phyloP scores from a whole-genome alignment of 1,140 invertebrate species.

The Tetranychus urticae region DNA sequence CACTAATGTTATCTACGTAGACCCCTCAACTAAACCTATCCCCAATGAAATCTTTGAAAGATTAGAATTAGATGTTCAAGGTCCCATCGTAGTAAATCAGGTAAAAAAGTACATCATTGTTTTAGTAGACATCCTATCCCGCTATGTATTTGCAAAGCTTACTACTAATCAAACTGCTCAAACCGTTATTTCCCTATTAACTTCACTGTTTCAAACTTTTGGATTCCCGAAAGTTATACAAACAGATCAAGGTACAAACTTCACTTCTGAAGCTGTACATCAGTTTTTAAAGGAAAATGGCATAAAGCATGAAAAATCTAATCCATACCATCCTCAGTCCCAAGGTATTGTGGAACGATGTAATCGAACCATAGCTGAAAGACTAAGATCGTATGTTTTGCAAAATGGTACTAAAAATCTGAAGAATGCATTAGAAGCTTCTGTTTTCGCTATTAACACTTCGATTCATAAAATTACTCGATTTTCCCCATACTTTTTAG shows the following conservation, averaged over 20 bases:
- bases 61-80: too few relatives aligned
- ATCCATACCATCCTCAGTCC: conserved; percentile 13
- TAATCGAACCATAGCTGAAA: conserved; percentile 11
- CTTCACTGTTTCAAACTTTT: too few relatives aligned
- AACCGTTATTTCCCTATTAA: too few relatives aligned
- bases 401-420: neutral
- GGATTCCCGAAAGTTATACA: neutral
- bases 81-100: too few relatives aligned
- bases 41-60: too few relatives aligned
- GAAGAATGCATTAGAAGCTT: too few relatives aligned
- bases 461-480: neutral
- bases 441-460: neutral
- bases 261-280: conserved; percentile 14
- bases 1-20: too few relatives aligned
- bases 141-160: too few relatives aligned
- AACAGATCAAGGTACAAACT: conserved; percentile 7
- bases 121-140: too few relatives aligned
- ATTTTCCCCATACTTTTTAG: neutral
- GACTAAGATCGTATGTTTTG: neutral
- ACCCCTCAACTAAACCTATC: too few relatives aligned
- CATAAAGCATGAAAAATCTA: conserved; percentile 12
- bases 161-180: too few relatives aligned
- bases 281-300: conserved; percentile 5
- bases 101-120: too few relatives aligned
- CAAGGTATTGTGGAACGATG: conserved; percentile 17